phyloP scores from a whole-genome alignment of 2,888 invertebrate genomes.

The Cerceris rybyensis region DNA sequence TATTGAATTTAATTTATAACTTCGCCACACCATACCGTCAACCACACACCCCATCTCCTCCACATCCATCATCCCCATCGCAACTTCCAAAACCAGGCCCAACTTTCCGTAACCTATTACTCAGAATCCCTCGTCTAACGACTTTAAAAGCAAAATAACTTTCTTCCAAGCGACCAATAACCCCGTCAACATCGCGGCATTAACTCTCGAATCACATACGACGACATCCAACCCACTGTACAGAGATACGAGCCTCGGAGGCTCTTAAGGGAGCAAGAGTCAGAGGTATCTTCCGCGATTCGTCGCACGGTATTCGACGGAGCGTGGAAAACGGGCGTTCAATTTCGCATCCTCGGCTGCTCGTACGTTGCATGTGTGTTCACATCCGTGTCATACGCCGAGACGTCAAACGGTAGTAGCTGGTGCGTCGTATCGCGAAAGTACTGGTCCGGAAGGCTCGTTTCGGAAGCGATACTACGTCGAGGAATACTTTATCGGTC shows the following conservation, averaged over 20 bases:
- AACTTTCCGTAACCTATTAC: too few relatives aligned
- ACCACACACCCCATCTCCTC: too few relatives aligned
- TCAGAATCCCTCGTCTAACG: too few relatives aligned
- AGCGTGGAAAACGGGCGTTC: constrained; percentile 60
- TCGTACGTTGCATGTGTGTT: constrained; percentile 21
- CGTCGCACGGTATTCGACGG: constrained; percentile 41
- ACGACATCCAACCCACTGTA: background rate
- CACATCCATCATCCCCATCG: too few relatives aligned
- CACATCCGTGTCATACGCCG: constrained; percentile 28
- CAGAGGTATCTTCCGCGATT: constrained; percentile 40
- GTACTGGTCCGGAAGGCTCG: constrained; percentile 47
- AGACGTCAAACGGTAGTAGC: constrained; percentile 51
- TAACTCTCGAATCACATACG: constrained; percentile 28
- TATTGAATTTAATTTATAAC: too few relatives aligned
- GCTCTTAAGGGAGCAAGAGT: constrained; percentile 33
- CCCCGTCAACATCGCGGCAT: constrained; percentile 9
- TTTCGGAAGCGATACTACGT: constrained; percentile 7
- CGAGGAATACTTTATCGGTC: constrained; percentile 11
- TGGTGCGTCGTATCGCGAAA: constrained; percentile 48
- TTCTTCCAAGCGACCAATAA: background rate
- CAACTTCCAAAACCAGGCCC: too few relatives aligned
- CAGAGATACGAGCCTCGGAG: constrained; percentile 13
- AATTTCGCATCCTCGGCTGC: constrained; percentile 63
- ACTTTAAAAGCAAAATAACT: too few relatives aligned
- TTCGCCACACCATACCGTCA: too few relatives aligned